Percentiles rank a stretch among this genome's conserved stretches.
phyloP scores from a whole-genome alignment of 1,140 invertebrate species.

The Heterodera carotae region DNA sequence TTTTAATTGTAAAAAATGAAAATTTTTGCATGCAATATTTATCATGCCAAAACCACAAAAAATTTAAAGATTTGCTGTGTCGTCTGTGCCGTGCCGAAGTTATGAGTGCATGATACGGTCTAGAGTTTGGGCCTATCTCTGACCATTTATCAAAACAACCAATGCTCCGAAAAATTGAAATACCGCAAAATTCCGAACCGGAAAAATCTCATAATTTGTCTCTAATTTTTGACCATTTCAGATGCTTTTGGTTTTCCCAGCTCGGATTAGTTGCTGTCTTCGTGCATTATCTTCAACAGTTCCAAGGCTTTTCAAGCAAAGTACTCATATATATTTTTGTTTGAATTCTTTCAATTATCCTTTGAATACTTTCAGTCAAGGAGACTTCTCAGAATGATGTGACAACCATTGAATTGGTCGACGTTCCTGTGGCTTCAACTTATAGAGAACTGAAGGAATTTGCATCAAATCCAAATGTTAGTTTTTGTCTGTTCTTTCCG shows the following conservation, averaged over 20 bases:
- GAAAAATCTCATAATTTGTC: too few species aligned
- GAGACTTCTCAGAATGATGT: constrained; percentile 52
- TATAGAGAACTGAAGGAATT: background rate
- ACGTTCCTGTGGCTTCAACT: constrained; percentile 32
- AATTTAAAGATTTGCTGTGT: too few species aligned
- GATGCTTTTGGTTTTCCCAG: background rate
- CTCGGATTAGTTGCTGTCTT: background rate
- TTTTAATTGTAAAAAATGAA: too few species aligned
- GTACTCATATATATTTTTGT: background rate
- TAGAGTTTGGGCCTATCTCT: too few species aligned
- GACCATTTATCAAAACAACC: too few species aligned
- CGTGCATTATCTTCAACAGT: background rate
- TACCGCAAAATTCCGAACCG: too few species aligned
- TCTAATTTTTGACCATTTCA: background rate
- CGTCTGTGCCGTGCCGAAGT: too few species aligned
- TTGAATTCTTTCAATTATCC: constrained; percentile 11
- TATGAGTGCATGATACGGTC: too few species aligned
- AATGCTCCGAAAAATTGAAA: too few species aligned
- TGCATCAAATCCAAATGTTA: constrained; percentile 18
- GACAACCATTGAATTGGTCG: constrained; percentile 50
- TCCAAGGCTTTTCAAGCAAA: constrained; percentile 11
- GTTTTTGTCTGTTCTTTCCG: constrained; percentile 28
- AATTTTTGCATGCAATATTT: too few species aligned
- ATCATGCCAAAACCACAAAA: too few species aligned
- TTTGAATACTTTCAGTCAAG: constrained; percentile 51